Base-by-base conservation (phyloP, 2,797 vertebrate genomes). In the Lagorchestes hirsutus region DNA sequence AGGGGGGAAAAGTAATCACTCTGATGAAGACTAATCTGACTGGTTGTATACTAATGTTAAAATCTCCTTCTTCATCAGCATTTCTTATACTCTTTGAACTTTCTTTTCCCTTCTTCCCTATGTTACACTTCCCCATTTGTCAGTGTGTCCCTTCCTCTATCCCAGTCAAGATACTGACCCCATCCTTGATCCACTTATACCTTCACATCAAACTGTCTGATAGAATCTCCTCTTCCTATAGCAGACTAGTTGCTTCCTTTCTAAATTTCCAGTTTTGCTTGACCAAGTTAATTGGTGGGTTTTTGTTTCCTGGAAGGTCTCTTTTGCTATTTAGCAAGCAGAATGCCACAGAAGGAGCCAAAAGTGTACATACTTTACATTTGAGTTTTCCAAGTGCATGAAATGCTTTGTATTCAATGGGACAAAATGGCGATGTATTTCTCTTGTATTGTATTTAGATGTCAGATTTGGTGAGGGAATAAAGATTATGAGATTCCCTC, bases 271-370 rank as follows among this genome's bases (percentile, higher is more conserved):
- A 67, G 31, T 67, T 67, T 67, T 67, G 31, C 50, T 95, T 93
- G 91, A 92, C 59, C 90, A 93, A 92, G 52, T 94, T 82, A 59
- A 67, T 93, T 52, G 58, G 58, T 90, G 67, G 34, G 31, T 13
- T 14, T 96, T 97, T 55, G 91, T 92, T 92, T 97, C 90, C n/a
- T 94, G 62, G 46, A 97, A 96, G 27, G 92, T 95, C 57, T 93
- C 1, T 90, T 46, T 28, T 95, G 59, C 92, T 46, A 92, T 91
- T 97, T 28, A 74, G 57, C 92, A 96, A 58, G 18, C 50, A 95
- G 95, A 87, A 58, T 55, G 91, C 92, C 54, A 67, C 31, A 95
- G 55, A 67, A 62, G 56, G 27, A 97, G 3, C n/a, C 52, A 90
- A 54, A 31, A 55, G 46, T 90, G n/a, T 2, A 40, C 18, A 40